Conservation (phyloP, 2,113 vertebrate species). For the Alosa alosa region DNA sequence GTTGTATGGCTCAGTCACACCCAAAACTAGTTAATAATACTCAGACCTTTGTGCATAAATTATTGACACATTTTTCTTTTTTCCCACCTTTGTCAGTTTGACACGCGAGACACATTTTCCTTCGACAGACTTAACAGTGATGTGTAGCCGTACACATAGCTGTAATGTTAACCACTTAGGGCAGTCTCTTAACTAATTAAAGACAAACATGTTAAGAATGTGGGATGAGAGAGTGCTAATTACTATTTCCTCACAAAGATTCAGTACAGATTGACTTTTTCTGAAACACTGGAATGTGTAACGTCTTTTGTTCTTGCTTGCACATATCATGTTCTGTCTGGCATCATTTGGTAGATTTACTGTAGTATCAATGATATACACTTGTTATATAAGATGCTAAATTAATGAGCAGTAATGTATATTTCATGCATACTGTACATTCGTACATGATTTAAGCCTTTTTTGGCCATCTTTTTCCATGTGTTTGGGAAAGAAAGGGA, state of each 20-base stretch:
- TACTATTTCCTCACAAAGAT: constrained; percentile 44
- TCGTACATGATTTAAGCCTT: constrained; percentile 17
- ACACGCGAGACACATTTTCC: constrained; percentile 19
- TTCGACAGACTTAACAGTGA: constrained; percentile 27
- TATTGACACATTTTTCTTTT: constrained; percentile 26
- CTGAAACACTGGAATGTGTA: constrained; percentile 35
- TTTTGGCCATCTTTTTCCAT: constrained; percentile 1
- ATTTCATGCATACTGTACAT: constrained; percentile 30
- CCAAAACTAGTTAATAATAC: neutral
- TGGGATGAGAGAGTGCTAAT: constrained; percentile 49
- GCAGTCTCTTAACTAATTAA: constrained; percentile 48
- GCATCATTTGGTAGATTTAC: neutral
- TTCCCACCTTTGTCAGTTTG: constrained; percentile 23
- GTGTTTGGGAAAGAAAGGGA: neutral
- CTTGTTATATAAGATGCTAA: constrained; percentile 27
- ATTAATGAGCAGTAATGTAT: neutral
- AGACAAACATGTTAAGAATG: constrained; percentile 44
- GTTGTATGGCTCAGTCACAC: constrained; percentile 16
- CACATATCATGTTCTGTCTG: constrained; percentile 17
- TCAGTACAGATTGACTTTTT: constrained; percentile 5
- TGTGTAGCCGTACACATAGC: constrained; percentile 20
- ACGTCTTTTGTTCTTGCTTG: constrained; percentile 18
- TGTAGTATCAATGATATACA: constrained; percentile 23
- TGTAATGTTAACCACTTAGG: constrained; percentile 29
- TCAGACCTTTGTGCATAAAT: constrained; percentile 31